Percentiles rank a stretch among this genome's conserved stretches.
These are phyloP conservation scores for Semaprochilodus insignis DNA, from an alignment of 2,797 vertebrate genomes.

Conservation along the genomic window DNA sequence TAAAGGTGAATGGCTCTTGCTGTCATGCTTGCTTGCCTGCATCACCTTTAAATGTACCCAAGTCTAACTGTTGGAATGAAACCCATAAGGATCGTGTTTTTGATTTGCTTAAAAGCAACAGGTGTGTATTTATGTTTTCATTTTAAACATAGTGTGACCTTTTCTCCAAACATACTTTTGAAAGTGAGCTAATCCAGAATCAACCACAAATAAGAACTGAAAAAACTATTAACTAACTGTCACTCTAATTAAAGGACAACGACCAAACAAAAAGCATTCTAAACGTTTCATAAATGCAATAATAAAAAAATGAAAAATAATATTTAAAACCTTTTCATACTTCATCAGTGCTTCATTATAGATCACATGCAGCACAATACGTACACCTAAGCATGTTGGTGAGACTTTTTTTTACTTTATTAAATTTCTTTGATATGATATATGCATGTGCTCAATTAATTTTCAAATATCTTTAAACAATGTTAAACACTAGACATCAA, in stretches of 20 bases:
- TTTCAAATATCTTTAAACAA: slow-evolving; percentile 7
- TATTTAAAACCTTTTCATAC: too few species aligned
- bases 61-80: too few species aligned
- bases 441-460: slow-evolving; percentile 10
- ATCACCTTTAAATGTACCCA: too few species aligned
- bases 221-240: not conserved
- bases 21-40: too few species aligned
- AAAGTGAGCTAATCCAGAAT: not conserved
- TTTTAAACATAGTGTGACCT: too few species aligned
- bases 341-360: too few species aligned
- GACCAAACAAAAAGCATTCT: not conserved
- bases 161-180: not conserved
- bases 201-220: not conserved
- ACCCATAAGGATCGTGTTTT: too few species aligned
- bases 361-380: not conserved
- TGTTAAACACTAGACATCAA: slow-evolving; percentile 22
- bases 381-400: not conserved
- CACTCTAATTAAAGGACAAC: not conserved
- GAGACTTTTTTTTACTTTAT: not conserved
- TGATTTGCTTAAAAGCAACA: too few species aligned
- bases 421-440: not conserved
- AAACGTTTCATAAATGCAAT: too few species aligned
- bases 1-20: too few species aligned
- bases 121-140: too few species aligned
- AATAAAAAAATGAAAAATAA: too few species aligned